Evolutionary conservation across 2,888 invertebrate genomes (phyloP).

Genomic region (Drosophila anomelani): DNA sequence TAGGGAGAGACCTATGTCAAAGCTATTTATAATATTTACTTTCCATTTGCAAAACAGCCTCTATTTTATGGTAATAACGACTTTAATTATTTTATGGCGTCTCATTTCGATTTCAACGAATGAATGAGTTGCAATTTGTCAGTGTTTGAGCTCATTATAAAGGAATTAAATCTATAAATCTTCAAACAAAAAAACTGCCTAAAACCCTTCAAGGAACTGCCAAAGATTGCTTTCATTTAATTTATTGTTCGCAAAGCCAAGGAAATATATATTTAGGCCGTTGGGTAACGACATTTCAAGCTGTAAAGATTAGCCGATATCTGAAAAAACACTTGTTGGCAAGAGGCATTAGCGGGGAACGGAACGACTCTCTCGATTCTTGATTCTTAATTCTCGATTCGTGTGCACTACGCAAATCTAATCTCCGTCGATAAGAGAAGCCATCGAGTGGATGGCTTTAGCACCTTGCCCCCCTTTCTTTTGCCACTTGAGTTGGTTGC

Average conservation of each 20-base stretch:
- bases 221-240: constrained; percentile 7
- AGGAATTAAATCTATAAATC: neutral
- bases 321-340: constrained; percentile 25
- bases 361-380: neutral
- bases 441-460: constrained; percentile 18
- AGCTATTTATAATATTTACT: neutral
- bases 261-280: constrained; percentile 19
- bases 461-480: constrained; percentile 12
- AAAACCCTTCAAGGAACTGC: neutral
- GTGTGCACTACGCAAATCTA: constrained; percentile 24
- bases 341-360: constrained; percentile 1
- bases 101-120: neutral
- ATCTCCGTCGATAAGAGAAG: constrained; percentile 26
- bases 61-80: neutral
- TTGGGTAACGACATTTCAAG: constrained; percentile 24
- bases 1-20: neutral
- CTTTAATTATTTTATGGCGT: constrained; percentile 8
- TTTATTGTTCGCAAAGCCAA: neutral
- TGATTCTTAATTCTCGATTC: constrained; percentile 4
- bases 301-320: constrained; percentile 30
- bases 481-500: constrained; percentile 17
- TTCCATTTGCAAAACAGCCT: neutral
- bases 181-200: neutral
- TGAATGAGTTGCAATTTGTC: neutral
- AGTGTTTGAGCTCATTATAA: neutral